Percentiles rank a stretch among this genome's conserved stretches.
Evolutionary conservation across 2,113 vertebrate genomes (phyloP).

Genomic region (Taxidea taxus): DNA sequence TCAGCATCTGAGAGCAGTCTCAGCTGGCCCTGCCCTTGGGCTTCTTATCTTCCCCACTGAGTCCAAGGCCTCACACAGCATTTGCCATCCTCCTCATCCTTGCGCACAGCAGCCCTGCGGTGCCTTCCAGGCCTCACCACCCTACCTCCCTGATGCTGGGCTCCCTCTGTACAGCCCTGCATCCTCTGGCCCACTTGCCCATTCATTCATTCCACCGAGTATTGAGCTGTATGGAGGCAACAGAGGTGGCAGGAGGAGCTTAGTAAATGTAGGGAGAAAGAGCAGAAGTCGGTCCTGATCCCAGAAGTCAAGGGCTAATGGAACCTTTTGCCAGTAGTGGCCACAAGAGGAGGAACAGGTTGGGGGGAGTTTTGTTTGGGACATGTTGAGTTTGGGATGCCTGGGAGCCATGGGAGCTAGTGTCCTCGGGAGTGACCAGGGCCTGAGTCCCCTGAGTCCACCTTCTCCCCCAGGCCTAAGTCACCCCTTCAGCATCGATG

Average conservation of each 20-base stretch:
- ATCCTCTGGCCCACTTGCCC: background rate
- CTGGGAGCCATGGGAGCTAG: background rate
- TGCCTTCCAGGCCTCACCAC: background rate
- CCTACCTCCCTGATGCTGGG: background rate
- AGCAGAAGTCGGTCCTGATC: background rate
- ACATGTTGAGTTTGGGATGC: background rate
- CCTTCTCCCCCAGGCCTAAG: slow-evolving; percentile 85
- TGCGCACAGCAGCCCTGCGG: background rate
- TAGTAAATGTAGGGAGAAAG: background rate
- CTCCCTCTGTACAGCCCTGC: background rate
- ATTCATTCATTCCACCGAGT: background rate
- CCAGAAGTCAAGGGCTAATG: background rate
- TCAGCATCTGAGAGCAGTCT: background rate
- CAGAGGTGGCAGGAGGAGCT: background rate
- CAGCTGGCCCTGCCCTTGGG: background rate
- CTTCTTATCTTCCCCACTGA: background rate
- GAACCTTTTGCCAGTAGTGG: background rate
- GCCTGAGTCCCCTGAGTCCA: background rate
- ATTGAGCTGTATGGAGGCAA: background rate
- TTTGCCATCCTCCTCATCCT: background rate
- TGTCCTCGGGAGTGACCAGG: background rate
- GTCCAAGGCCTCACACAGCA: background rate
- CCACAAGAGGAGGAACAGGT: background rate
- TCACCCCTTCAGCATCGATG: slow-evolving; percentile 97
- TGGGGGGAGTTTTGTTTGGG: background rate